Evolutionary conservation across 2,113 vertebrate genomes (phyloP).

Genomic region (Calypte anna): DNA sequence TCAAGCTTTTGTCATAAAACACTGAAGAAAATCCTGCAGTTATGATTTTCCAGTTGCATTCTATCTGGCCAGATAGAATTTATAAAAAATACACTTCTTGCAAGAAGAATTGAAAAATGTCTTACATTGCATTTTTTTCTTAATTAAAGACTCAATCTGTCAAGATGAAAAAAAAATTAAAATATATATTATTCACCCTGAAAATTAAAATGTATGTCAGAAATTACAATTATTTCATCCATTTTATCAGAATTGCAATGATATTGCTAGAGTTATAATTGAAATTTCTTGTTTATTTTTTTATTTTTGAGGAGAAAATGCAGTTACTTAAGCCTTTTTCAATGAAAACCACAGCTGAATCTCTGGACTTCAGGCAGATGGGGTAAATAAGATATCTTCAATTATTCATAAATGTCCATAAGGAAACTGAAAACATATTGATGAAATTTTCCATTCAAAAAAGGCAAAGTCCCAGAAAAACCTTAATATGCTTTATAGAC

Average conservation of each 20-base stretch:
- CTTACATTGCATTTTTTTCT: background rate
- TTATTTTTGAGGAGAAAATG: background rate
- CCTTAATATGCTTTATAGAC: background rate
- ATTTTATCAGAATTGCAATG: background rate
- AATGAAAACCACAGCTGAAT: background rate
- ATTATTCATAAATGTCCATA: background rate
- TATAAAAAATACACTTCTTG: background rate
- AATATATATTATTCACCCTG: constrained; percentile 8
- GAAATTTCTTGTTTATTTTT: background rate
- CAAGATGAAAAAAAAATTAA: background rate
- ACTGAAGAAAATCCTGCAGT: constrained; percentile 3
- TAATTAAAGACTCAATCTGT: constrained; percentile 51
- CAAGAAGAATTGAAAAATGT: constrained; percentile 8
- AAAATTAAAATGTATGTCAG: background rate
- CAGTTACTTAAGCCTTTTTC: background rate
- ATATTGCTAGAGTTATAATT: background rate
- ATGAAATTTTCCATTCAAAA: constrained; percentile 5
- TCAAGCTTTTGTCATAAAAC: background rate
- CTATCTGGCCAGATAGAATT: constrained; percentile 13
- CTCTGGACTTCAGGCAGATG: background rate
- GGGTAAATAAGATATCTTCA: background rate
- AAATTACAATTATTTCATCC: background rate
- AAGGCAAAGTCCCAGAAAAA: background rate
- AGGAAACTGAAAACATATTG: background rate
- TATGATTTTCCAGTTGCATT: background rate